phyloP scores from a whole-genome alignment of 2,797 vertebrate genomes.

The Toxotes lorentzi region DNA sequence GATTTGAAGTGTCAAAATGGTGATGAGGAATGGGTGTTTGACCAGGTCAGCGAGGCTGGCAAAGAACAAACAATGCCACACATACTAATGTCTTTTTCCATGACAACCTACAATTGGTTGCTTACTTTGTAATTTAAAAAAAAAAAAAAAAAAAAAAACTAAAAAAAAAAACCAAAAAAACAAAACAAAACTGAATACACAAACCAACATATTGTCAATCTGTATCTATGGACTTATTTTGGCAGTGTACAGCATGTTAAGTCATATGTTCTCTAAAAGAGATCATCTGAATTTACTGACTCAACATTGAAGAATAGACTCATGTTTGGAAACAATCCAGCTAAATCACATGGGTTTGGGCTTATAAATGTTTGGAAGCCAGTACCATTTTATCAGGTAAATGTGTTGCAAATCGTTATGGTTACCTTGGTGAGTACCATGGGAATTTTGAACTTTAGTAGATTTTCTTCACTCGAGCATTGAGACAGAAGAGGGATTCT shows the following conservation, averaged over 20 bases:
- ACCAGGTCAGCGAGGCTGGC: slow-evolving; percentile 98
- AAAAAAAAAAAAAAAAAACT: slow-evolving; percentile 6
- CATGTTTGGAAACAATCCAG: slow-evolving; percentile 2
- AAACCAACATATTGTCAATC: slow-evolving; percentile 6
- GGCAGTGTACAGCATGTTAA: slow-evolving; percentile 4
- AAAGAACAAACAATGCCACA: slow-evolving; percentile 97
- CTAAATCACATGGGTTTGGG: slow-evolving; percentile 7
- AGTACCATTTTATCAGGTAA: slow-evolving; percentile 70
- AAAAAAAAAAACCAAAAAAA: neutral
- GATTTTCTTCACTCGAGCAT: neutral
- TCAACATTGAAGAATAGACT: slow-evolving; percentile 8
- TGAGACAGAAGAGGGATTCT: slow-evolving; percentile 25
- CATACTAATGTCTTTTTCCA: slow-evolving; percentile 87
- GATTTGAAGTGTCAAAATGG: slow-evolving; percentile 99
- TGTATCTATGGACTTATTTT: too few relatives aligned
- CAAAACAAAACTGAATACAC: neutral
- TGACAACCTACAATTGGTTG: slow-evolving; percentile 46
- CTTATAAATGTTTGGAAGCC: slow-evolving; percentile 41
- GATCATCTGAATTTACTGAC: slow-evolving; percentile 13
- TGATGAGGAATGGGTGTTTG: slow-evolving; percentile 99
- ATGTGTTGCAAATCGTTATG: slow-evolving; percentile 13
- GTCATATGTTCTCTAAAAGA: slow-evolving; percentile 7
- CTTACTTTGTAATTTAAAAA: slow-evolving; percentile 11
- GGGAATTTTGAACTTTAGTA: neutral
- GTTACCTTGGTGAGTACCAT: slow-evolving; percentile 1